A percentile compares a stretch with the other conserved stretches of the same genome.
Evolutionary conservation across 2,888 invertebrate species (phyloP).

Genomic region (Unio delphinus): DNA sequence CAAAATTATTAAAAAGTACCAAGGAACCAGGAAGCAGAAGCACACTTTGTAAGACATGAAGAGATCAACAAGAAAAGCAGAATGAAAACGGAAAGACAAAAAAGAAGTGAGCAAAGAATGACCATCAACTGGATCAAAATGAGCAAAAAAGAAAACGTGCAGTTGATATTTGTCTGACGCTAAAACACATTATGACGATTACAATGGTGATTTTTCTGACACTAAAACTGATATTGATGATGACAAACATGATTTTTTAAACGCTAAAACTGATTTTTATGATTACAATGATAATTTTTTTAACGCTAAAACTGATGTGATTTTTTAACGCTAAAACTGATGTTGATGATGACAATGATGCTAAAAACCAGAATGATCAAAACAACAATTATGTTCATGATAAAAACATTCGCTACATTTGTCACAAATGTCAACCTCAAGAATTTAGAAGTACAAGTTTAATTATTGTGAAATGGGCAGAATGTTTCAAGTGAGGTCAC

Average conservation of each 20-base stretch:
- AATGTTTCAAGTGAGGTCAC: constrained; percentile 3
- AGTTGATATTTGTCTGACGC: neutral
- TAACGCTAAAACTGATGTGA: neutral
- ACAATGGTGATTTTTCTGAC: neutral
- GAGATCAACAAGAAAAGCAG: too few relatives aligned
- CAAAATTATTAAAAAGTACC: too few relatives aligned
- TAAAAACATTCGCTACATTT: neutral
- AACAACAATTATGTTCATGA: constrained; percentile 2
- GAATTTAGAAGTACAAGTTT: constrained; percentile 20
- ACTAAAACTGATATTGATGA: constrained; percentile 1
- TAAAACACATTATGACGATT: constrained; percentile 1
- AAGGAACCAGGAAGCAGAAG: too few relatives aligned
- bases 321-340: neutral
- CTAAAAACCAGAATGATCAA: neutral
- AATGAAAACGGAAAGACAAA: too few relatives aligned
- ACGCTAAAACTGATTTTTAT: neutral
- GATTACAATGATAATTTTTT: neutral
- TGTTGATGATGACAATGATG: constrained; percentile 2
- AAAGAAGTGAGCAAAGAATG: too few relatives aligned
- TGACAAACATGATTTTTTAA: neutral
- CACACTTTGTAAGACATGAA: too few relatives aligned
- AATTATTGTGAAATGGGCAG: constrained; percentile 15
- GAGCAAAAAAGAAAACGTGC: too few relatives aligned
- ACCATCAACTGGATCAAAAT: too few relatives aligned
- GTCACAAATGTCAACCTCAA: constrained; percentile 12